Conservation (phyloP, 1,140 invertebrate genomes). For the Philotrypesis tridentata region DNA sequence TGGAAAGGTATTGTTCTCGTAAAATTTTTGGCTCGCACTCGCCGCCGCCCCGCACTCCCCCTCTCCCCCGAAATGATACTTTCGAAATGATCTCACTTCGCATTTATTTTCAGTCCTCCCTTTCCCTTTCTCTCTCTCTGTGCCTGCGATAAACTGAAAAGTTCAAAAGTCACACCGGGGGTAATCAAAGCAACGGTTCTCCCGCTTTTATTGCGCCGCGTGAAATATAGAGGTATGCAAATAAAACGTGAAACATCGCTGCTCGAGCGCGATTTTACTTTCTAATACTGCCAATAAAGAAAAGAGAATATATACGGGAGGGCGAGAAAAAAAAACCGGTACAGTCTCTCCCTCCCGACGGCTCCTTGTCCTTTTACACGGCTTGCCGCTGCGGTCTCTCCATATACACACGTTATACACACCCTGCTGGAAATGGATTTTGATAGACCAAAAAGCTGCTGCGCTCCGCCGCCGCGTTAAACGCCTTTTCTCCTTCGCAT, state of each 20-base stretch:
- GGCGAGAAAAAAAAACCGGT: background rate
- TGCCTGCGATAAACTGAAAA: background rate
- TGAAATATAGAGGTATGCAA: background rate
- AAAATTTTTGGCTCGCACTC: background rate
- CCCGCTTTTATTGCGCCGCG: background rate
- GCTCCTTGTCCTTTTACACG: background rate
- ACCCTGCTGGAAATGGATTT: constrained; percentile 30
- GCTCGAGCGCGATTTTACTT: background rate
- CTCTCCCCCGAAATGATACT: too few relatives aligned
- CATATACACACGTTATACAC: too few relatives aligned
- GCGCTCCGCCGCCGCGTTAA: constrained; percentile 39
- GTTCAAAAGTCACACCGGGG: background rate
- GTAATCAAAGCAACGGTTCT: background rate
- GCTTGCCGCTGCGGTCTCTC: background rate
- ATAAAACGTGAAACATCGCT: background rate
- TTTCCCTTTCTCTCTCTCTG: too few relatives aligned
- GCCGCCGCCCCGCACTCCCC: too few relatives aligned
- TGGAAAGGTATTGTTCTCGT: background rate
- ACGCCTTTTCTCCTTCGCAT: constrained; percentile 6
- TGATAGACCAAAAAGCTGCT: constrained; percentile 50
- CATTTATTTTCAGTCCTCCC: too few relatives aligned
- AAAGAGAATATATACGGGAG: background rate
- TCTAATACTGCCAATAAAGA: background rate
- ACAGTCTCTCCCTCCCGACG: too few relatives aligned
- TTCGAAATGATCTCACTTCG: too few relatives aligned